phyloP scores from a whole-genome alignment of 53 echinoderm and acorn worm genomes.

The Echinarachnius parma region DNA sequence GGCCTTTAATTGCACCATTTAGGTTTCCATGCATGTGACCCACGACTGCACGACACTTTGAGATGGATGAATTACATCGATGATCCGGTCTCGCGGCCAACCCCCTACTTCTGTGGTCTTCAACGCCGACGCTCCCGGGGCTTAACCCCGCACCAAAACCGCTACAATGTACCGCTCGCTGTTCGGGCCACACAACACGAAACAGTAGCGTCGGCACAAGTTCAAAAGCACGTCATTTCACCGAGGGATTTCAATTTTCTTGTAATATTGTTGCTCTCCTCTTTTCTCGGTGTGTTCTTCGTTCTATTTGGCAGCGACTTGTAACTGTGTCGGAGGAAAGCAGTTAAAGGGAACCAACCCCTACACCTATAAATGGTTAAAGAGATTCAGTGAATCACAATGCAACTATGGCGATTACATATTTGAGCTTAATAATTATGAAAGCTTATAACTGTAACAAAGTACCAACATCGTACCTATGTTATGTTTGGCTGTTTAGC shows the following conservation, averaged over 20 bases:
- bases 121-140: constrained; percentile 36
- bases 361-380: no score
- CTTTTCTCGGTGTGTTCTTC: no score
- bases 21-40: no score
- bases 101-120: constrained; percentile 27
- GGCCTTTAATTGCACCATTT: no score
- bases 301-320: no score
- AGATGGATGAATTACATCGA: constrained; percentile 25
- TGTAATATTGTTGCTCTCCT: constrained; percentile 27
- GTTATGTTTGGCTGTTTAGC: no score
- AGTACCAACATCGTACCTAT: no score
- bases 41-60: neutral
- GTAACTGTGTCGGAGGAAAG: constrained; percentile 19
- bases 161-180: constrained; percentile 5
- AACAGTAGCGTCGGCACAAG: constrained; percentile 4
- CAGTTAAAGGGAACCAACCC: no score
- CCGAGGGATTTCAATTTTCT: constrained; percentile 22
- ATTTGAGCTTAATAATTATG: no score
- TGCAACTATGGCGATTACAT: no score
- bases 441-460: no score
- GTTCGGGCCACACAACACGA: constrained; percentile 33
- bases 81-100: constrained; percentile 25
- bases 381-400: no score
- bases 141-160: constrained; percentile 26
- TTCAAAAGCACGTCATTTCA: constrained; percentile 16